Evolutionary conservation across 2,797 vertebrate genomes (phyloP), one percentile per base, ranked within the genome.

Genomic region (Xerus rutilus): DNA sequence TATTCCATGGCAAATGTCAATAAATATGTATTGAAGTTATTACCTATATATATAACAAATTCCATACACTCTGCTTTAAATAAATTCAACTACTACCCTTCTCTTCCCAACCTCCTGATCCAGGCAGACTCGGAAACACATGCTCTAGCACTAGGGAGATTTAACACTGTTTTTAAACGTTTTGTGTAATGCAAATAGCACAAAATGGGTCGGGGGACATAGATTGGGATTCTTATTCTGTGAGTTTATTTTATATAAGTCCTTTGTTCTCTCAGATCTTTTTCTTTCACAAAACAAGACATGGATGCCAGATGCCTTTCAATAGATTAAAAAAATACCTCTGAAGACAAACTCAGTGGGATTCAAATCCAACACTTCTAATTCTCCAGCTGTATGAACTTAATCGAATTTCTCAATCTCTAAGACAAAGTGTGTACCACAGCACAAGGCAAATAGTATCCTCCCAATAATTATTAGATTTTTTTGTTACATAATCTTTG

Each of bases 331-430:
- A 62, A 92, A 59, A 59, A 59, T 10, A 0, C 3, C 21, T 69
- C 85, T 90, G n/a, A 28, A 81, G 30, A 77, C 73, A 84, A 43
- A 73, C 49, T 81, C 4, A 78, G 4, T 3, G 32, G 62, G 18
- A 59, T 72, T 87, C 6, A 52, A 87, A 76, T 18, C 14, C 12
- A 84, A 23, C 2, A 2, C 52, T 12, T 67, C 45, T 30, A 79
- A 54, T 83, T 91, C 74, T 73, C n/a, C 35, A 78, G 13, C 28
- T 86, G 18, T 90, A 20, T 35, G 23, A 86, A 86, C 18, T 90
- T 72, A 93, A 64, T 39, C 17, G 49, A 92, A 47, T 92, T 92
- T 57, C 5, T 88, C 85, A 86, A 82, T 93, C 9, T 87, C 32
- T 67, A 74, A 76, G 32, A 70, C 20, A 28, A 81, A 78, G 39